Base-by-base conservation (phyloP, 2,888 invertebrate genomes). In the Carterocephalus palaemon region DNA sequence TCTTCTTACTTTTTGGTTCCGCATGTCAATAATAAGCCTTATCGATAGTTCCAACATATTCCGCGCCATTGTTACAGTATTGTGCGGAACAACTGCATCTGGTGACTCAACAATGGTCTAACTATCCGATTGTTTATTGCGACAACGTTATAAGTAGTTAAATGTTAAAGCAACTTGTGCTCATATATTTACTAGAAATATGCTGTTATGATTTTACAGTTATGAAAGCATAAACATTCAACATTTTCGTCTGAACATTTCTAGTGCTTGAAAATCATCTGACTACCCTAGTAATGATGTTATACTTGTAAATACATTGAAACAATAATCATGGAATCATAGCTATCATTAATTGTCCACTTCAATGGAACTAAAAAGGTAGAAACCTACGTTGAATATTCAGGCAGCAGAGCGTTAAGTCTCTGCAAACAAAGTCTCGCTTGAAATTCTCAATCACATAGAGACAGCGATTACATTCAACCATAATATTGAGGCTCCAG, bases 401-500 rank as follows among this genome's bases (percentile, higher is more conserved):
- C 23, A 19, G 31, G 31, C 31, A 22, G 3, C 17, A 16, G 17
- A 41, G 33, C 23, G 43, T 36, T 12, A 37, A 37, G 8, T 22
- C 37, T 31, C 9, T 12, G 36, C 31, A 45, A 45, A 45, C 31
- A 45, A 37, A 45, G 45, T 29, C 26, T 15, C 13, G 37, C 45
- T 45, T 19, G 36, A 36, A 45, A 45, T 37, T 24, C 45, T 24
- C 37, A 37, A 36, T 28, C 32, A 41, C 37, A 37, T 45, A 31
- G 37, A 45, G 45, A 45, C 57, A 68, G 71, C 79, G 81, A 84
- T 84, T 81, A 82, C 75, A 76, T 65, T 69, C 64, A 67, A 69
- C 78, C 80, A 81, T 77, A 79, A 76, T 79, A 81, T 80, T 68
- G 71, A 72, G 69, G 66, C 64, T 64, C 65, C 62, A 59, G 51